phyloP scores from a whole-genome alignment of 2,797 vertebrate genomes.

The Etheostoma perlongum region DNA sequence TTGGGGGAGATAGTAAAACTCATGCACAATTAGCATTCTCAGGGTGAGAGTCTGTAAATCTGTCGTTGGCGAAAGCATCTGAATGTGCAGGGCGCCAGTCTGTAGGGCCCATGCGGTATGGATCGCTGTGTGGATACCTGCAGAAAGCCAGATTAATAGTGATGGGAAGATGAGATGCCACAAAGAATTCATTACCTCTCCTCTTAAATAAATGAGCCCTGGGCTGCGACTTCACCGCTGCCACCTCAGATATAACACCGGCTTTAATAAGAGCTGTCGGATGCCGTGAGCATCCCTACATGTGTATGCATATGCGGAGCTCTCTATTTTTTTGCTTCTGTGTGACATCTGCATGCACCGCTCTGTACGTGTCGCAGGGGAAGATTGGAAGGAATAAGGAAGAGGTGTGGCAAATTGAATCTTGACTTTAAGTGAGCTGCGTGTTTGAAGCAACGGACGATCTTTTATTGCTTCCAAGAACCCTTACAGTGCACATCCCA shows the following conservation, averaged over 20 bases:
- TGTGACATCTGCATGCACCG: constrained; percentile 1
- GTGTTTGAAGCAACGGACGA: constrained; percentile 18
- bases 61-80: constrained; percentile 20
- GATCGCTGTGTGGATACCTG: constrained; percentile 64
- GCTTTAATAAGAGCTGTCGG: constrained; percentile 68
- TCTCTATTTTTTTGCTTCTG: constrained; percentile 3
- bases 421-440: constrained; percentile 30
- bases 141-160: constrained; percentile 76
- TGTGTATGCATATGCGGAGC: constrained; percentile 14
- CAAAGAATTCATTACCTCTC: constrained; percentile 79
- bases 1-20: constrained; percentile 42
- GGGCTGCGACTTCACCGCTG: constrained; percentile 68
- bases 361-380: not conserved
- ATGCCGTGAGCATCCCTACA: constrained; percentile 10
- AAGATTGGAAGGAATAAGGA: constrained; percentile 16
- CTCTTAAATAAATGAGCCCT: constrained; percentile 76
- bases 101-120: constrained; percentile 31
- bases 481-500: constrained; percentile 55
- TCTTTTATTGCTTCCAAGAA: constrained; percentile 62
- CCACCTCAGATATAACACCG: constrained; percentile 61
- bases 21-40: constrained; percentile 49
- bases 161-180: constrained; percentile 80
- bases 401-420: constrained; percentile 25
- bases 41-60: constrained; percentile 37
- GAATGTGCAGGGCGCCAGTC: constrained; percentile 20